A percentile compares a stretch with the other conserved stretches of the same genome.
Evolutionary conservation across 2,888 invertebrate genomes (phyloP).

Genomic region (Palloptera scutellata): DNA sequence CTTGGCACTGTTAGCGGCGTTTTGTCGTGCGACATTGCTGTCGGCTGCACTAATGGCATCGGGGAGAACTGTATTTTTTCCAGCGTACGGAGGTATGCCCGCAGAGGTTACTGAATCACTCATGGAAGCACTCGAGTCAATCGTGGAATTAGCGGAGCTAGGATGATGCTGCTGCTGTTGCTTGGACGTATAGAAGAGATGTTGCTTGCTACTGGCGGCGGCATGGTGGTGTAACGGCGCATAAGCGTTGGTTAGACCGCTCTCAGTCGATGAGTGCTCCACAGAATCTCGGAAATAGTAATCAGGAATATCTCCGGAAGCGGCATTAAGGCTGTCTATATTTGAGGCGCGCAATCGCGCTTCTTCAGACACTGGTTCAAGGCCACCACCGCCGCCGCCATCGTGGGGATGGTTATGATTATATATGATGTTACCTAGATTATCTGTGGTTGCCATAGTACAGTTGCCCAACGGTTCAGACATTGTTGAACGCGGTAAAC

Average conservation of each 20-base stretch:
- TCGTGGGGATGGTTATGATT: slow-evolving; percentile 52
- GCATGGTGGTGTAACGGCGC: slow-evolving; percentile 44
- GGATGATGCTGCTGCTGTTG: slow-evolving; percentile 41
- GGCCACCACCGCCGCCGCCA: slow-evolving; percentile 51
- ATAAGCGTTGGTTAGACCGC: slow-evolving; percentile 67
- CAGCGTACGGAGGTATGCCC: background rate
- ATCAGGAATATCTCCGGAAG: slow-evolving; percentile 64
- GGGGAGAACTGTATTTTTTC: slow-evolving; percentile 4
- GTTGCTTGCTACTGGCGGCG: slow-evolving; percentile 43
- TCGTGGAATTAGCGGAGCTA: slow-evolving; percentile 48
- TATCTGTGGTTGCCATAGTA: slow-evolving; percentile 58
- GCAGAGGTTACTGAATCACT: slow-evolving; percentile 33
- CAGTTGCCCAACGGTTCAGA: slow-evolving; percentile 72
- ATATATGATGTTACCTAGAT: slow-evolving; percentile 63
- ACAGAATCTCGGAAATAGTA: slow-evolving; percentile 80
- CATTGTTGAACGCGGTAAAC: slow-evolving; percentile 84
- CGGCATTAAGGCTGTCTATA: slow-evolving; percentile 42
- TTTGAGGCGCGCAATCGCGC: slow-evolving; percentile 55
- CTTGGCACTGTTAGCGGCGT: slow-evolving; percentile 57
- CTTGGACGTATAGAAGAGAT: slow-evolving; percentile 49
- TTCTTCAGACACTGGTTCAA: slow-evolving; percentile 78
- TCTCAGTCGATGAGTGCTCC: slow-evolving; percentile 83
- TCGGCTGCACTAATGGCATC: slow-evolving; percentile 26
- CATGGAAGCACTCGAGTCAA: slow-evolving; percentile 50
- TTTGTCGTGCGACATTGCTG: slow-evolving; percentile 39